These are phyloP conservation scores for Saturnia japonica DNA, from an alignment of 2,888 invertebrate genomes.

Conservation along the genomic window DNA sequence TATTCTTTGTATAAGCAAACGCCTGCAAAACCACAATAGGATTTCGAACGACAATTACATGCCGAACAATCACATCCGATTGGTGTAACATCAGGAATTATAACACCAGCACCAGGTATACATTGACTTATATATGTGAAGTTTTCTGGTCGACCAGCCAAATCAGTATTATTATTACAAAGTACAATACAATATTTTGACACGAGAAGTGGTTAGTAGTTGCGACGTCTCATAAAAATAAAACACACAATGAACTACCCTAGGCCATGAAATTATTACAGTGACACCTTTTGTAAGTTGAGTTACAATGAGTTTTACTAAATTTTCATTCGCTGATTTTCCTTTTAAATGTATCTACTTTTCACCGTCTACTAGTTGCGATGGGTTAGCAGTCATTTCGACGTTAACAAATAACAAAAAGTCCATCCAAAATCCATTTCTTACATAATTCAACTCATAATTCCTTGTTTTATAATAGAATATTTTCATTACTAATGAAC, in stretches of 20 bases:
- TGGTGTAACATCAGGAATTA: conserved; percentile 88
- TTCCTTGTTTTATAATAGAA: too few relatives aligned
- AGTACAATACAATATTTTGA: too few relatives aligned
- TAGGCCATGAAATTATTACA: background rate
- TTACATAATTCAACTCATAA: too few relatives aligned
- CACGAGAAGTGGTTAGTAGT: too few relatives aligned
- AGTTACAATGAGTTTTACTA: background rate
- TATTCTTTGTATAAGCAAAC: conserved; percentile 88
- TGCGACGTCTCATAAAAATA: too few relatives aligned
- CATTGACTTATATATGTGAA: conserved; percentile 93
- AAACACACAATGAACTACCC: background rate
- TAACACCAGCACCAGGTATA: conserved; percentile 86
- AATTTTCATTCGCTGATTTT: background rate
- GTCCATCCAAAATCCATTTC: too few relatives aligned
- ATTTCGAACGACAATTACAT: conserved; percentile 79
- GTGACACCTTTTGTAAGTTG: too few relatives aligned
- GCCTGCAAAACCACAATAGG: conserved; percentile 77
- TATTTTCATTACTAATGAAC: too few relatives aligned
- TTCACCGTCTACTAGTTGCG: too few relatives aligned
- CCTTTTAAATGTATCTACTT: too few relatives aligned
- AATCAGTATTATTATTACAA: conserved; percentile 92
- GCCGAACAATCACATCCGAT: conserved; percentile 90
- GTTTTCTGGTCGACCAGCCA: conserved; percentile 89
- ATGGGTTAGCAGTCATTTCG: background rate
- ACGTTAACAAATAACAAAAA: background rate